These are phyloP conservation scores for Perizoma flavofasciatum DNA, from an alignment of 2,888 invertebrate species.

Conservation along the genomic window DNA sequence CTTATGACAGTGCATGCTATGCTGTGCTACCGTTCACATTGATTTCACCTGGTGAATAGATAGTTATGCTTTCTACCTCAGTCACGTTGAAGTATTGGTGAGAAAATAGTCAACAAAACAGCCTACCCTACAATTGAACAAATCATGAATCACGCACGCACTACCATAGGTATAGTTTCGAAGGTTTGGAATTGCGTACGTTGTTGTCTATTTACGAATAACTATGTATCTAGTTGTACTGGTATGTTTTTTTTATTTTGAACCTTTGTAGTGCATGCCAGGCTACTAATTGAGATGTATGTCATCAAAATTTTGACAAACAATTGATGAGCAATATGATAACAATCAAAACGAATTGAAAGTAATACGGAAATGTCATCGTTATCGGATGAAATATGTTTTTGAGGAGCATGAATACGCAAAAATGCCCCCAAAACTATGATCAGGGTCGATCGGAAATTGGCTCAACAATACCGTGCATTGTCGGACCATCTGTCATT, in stretches of 20 bases:
- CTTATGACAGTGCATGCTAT: conserved; percentile 44
- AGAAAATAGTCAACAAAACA: conserved; percentile 30
- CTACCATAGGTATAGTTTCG: conserved; percentile 9
- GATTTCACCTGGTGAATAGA: conserved; percentile 64
- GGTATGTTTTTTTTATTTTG: too few relatives aligned
- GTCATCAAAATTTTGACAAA: too few relatives aligned
- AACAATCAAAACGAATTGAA: conserved; percentile 35
- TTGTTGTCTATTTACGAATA: conserved; percentile 19
- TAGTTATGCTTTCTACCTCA: conserved; percentile 64
- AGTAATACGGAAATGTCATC: conserved; percentile 52
- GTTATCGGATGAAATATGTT: conserved; percentile 57
- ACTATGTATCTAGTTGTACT: too few relatives aligned
- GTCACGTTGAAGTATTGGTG: conserved; percentile 36
- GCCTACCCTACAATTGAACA: conserved; percentile 23
- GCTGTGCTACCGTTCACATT: conserved; percentile 46
- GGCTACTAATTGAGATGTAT: conserved; percentile 10
- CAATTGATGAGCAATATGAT: conserved; percentile 37
- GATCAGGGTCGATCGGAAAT: conserved; percentile 56
- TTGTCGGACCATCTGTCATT: conserved; percentile 79
- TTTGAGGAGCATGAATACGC: conserved; percentile 64
- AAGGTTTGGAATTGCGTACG: too few relatives aligned
- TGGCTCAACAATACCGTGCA: conserved; percentile 65
- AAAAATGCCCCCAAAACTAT: conserved; percentile 68
- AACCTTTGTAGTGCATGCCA: too few relatives aligned
- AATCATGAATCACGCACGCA: conserved; percentile 24